Percentiles rank a stretch among this genome's conserved stretches.
phyloP scores from a whole-genome alignment of 2,113 vertebrate species.

The Ochotona curzoniae region DNA sequence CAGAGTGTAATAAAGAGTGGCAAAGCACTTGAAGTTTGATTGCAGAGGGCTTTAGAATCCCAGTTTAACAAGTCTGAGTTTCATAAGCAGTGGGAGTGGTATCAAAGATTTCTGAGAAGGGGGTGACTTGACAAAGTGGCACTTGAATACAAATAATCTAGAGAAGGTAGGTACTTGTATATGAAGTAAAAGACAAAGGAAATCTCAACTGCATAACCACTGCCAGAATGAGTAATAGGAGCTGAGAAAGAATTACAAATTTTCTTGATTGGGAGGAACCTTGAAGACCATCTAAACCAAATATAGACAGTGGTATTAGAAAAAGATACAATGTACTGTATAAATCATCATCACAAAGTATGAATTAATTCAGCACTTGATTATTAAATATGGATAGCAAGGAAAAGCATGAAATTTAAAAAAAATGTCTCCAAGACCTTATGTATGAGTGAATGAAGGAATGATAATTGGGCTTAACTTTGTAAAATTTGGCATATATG shows the following conservation, averaged over 20 bases:
- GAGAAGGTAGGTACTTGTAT: background rate
- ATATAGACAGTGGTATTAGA: constrained; percentile 18
- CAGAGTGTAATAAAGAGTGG: background rate
- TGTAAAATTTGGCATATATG: constrained; percentile 39
- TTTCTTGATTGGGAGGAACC: constrained; percentile 2
- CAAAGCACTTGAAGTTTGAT: background rate
- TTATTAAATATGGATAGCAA: constrained; percentile 24
- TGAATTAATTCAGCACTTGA: constrained; percentile 51
- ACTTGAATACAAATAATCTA: constrained; percentile 47
- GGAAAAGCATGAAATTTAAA: background rate
- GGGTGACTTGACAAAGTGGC: background rate
- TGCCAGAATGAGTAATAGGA: background rate
- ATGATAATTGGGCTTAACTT: constrained; percentile 56
- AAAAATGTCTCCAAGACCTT: background rate
- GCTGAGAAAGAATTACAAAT: background rate
- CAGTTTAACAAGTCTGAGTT: constrained; percentile 24
- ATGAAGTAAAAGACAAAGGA: constrained; percentile 26
- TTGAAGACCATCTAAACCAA: constrained; percentile 30
- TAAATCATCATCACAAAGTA: constrained; percentile 52
- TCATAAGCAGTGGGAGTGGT: background rate
- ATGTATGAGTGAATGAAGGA: constrained; percentile 41
- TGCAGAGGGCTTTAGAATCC: background rate
- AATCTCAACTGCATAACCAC: background rate
- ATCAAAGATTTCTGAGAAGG: constrained; percentile 24
- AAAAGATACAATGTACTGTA: constrained; percentile 26